These are phyloP conservation scores for Caenorhabditis doughertyi DNA, from an alignment of 2,888 invertebrate genomes.

Conservation along the genomic window DNA sequence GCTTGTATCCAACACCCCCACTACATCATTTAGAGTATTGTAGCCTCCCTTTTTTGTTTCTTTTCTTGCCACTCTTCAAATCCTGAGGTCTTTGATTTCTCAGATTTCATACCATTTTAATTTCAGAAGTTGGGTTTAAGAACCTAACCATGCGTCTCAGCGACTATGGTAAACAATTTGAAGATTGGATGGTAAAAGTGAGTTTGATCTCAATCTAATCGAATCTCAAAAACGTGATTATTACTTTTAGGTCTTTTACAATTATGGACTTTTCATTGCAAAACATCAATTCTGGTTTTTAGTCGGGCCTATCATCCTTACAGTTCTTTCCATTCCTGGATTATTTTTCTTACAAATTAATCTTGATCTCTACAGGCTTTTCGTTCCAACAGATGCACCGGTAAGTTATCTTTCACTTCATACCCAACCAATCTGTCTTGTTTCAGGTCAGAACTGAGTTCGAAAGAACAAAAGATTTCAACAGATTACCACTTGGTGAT, in stretches of 20 bases:
- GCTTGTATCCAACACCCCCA: slow-evolving; percentile 32
- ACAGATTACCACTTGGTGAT: slow-evolving; percentile 75
- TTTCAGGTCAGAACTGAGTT: slow-evolving; percentile 71
- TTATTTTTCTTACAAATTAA: slow-evolving; percentile 79
- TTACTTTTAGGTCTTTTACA: slow-evolving; percentile 68
- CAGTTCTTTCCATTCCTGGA: slow-evolving; percentile 76
- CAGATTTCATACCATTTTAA: not conserved
- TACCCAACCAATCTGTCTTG: not conserved
- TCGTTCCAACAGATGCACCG: slow-evolving; percentile 82
- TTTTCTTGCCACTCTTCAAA: slow-evolving; percentile 8
- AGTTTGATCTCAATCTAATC: not conserved
- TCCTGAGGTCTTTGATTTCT: not conserved
- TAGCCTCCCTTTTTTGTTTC: slow-evolving; percentile 29
- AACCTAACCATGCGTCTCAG: slow-evolving; percentile 61
- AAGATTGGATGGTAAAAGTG: slow-evolving; percentile 72
- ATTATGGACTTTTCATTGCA: slow-evolving; percentile 80
- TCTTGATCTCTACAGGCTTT: slow-evolving; percentile 81
- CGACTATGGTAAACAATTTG: slow-evolving; percentile 69
- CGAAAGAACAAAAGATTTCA: slow-evolving; percentile 76
- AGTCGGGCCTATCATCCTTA: slow-evolving; percentile 67
- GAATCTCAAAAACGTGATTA: not conserved
- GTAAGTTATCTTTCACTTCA: slow-evolving; percentile 62
- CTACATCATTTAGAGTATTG: slow-evolving; percentile 27
- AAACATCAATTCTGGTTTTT: slow-evolving; percentile 76
- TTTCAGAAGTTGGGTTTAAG: slow-evolving; percentile 50